These are phyloP conservation scores for Carollia perspicillata DNA, from an alignment of 2,113 vertebrate genomes.

Conservation along the genomic window DNA sequence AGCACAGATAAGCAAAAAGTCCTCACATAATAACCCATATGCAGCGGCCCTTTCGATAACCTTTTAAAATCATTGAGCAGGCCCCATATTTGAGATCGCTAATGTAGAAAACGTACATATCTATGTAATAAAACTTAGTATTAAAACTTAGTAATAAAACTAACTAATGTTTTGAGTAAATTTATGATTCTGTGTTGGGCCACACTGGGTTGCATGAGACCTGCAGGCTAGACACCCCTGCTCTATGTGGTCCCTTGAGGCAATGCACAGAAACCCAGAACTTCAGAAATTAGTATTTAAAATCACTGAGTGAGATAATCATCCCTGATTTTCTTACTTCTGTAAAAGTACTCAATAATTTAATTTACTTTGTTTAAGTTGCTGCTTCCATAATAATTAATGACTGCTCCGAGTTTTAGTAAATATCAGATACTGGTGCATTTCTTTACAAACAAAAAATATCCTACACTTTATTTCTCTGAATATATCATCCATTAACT, in stretches of 20 bases:
- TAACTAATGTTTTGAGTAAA: too few relatives aligned
- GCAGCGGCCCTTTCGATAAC: too few relatives aligned
- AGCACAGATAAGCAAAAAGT: too few relatives aligned
- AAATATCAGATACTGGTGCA: neutral
- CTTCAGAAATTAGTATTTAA: neutral
- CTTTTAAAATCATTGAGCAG: too few relatives aligned
- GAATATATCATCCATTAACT: slow-evolving; percentile 11
- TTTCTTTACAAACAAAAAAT: slow-evolving; percentile 31
- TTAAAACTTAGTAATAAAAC: too few relatives aligned
- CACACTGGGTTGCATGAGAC: too few relatives aligned
- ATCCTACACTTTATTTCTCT: slow-evolving; percentile 18
- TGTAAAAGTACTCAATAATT: neutral
- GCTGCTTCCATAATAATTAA: neutral
- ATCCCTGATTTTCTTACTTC: neutral
- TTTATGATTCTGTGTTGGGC: too few relatives aligned
- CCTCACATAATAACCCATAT: too few relatives aligned
- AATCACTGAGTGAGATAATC: neutral
- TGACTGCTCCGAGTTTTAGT: neutral
- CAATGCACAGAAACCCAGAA: neutral
- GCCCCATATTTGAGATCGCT: too few relatives aligned
- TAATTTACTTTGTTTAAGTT: neutral
- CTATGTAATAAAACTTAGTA: too few relatives aligned
- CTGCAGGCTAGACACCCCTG: too few relatives aligned
- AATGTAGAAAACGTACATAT: too few relatives aligned
- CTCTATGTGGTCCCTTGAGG: neutral